Conservation (phyloP, 2,888 invertebrate genomes). For the Iphiclides podalirius region DNA sequence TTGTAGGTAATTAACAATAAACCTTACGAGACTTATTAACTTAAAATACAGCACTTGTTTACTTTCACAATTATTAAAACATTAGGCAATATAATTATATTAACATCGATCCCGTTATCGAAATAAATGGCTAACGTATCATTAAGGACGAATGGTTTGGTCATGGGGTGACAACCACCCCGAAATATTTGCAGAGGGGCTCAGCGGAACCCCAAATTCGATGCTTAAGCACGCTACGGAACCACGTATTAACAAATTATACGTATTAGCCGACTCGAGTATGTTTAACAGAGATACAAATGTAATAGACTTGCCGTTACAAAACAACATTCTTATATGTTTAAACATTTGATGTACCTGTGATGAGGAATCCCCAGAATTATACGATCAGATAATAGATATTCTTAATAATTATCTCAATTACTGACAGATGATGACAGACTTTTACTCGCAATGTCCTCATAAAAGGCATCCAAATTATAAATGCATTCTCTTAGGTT, state of each 20-base stretch:
- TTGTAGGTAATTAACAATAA: too few relatives aligned
- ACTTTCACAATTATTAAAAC: background rate
- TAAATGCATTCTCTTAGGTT: too few relatives aligned
- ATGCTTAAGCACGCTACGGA: conserved; percentile 39
- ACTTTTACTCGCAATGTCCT: too few relatives aligned
- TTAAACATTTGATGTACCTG: too few relatives aligned
- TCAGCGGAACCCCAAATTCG: conserved; percentile 38
- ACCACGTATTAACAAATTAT: conserved; percentile 49
- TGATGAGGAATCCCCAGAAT: too few relatives aligned
- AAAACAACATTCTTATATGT: too few relatives aligned
- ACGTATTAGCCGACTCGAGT: conserved; percentile 30
- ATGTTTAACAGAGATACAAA: conserved; percentile 22
- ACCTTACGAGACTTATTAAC: too few relatives aligned
- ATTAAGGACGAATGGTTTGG: conserved; percentile 13
- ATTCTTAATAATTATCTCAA: too few relatives aligned
- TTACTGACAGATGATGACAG: too few relatives aligned
- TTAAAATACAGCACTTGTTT: too few relatives aligned
- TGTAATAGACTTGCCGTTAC: conserved; percentile 20
- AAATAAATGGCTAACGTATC: conserved; percentile 23
- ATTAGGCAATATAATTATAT: conserved; percentile 15
- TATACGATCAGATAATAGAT: too few relatives aligned
- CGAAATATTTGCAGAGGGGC: conserved; percentile 23
- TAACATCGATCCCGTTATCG: conserved; percentile 12
- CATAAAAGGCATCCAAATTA: too few relatives aligned
- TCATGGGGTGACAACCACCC: conserved; percentile 22